phyloP scores from a whole-genome alignment of 2,888 invertebrate species.

The Geophilus truncorum region DNA sequence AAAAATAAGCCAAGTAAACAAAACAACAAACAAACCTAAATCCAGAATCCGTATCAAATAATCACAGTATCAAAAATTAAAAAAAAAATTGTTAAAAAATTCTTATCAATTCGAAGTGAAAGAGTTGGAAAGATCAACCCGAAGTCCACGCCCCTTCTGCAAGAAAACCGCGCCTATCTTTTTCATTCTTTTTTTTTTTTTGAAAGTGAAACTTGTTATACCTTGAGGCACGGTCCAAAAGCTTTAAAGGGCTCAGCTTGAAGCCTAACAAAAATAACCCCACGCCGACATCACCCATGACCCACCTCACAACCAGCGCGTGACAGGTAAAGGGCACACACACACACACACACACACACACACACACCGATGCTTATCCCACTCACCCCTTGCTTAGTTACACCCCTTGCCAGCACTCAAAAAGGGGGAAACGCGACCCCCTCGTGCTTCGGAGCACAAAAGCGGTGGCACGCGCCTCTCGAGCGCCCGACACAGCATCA shows the following conservation, averaged over 20 bases:
- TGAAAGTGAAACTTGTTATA: constrained; percentile 10
- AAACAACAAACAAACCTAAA: background rate
- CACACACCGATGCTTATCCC: background rate
- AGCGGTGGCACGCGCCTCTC: background rate
- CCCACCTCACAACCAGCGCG: background rate
- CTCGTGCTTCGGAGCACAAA: background rate
- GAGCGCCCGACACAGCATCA: background rate
- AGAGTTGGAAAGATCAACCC: background rate
- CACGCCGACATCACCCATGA: background rate
- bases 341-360: no score
- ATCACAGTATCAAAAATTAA: background rate
- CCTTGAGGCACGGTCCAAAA: background rate
- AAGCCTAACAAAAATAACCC: background rate
- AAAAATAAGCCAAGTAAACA: no score
- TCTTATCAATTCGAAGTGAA: background rate
- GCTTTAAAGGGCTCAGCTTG: background rate
- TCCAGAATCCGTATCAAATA: background rate
- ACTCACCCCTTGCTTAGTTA: background rate
- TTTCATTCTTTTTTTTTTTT: no score
- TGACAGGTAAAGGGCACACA: constrained; percentile 10
- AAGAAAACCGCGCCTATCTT: background rate
- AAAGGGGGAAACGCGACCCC: background rate
- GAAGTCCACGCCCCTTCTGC: background rate
- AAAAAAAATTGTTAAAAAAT: background rate
- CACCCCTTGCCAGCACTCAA: background rate